phyloP scores from a whole-genome alignment of 2,888 invertebrate species.

The Podotricha telesiphe region DNA sequence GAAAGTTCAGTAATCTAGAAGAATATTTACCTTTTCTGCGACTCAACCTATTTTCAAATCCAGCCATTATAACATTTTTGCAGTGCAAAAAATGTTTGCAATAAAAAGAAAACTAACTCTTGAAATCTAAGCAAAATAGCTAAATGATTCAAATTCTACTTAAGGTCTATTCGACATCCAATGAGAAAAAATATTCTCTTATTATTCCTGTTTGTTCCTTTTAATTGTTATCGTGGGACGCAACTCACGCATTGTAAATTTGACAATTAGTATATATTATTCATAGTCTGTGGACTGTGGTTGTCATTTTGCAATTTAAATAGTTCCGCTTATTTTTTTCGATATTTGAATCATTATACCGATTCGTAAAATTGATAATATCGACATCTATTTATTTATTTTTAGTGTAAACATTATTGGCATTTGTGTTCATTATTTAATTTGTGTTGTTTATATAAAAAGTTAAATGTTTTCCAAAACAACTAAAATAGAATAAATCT shows the following conservation, averaged over 20 bases:
- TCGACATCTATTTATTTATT: too few relatives aligned
- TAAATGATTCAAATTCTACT: slow-evolving; percentile 32
- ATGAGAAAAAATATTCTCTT: slow-evolving; percentile 37
- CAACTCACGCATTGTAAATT: slow-evolving; percentile 45
- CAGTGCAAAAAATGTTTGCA: slow-evolving; percentile 40
- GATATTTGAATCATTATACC: background rate
- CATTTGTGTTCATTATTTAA: too few relatives aligned
- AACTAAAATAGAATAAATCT: background rate
- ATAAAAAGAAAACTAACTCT: slow-evolving; percentile 25
- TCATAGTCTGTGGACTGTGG: slow-evolving; percentile 16
- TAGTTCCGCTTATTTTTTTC: slow-evolving; percentile 2
- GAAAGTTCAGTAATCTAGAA: slow-evolving; percentile 3
- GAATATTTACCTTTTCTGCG: slow-evolving; percentile 76
- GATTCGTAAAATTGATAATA: slow-evolving; percentile 4
- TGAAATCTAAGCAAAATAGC: slow-evolving; percentile 25
- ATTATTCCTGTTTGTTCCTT: slow-evolving; percentile 36
- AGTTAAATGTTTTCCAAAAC: too few relatives aligned
- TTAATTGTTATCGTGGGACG: slow-evolving; percentile 46
- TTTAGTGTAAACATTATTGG: too few relatives aligned
- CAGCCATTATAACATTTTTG: slow-evolving; percentile 78
- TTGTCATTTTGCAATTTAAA: slow-evolving; percentile 5
- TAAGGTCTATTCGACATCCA: slow-evolving; percentile 34
- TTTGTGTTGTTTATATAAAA: too few relatives aligned
- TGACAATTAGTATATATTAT: slow-evolving; percentile 42
- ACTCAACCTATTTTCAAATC: slow-evolving; percentile 76